Conservation (phyloP, 2,888 invertebrate species). For the Craniophora ligustri region DNA sequence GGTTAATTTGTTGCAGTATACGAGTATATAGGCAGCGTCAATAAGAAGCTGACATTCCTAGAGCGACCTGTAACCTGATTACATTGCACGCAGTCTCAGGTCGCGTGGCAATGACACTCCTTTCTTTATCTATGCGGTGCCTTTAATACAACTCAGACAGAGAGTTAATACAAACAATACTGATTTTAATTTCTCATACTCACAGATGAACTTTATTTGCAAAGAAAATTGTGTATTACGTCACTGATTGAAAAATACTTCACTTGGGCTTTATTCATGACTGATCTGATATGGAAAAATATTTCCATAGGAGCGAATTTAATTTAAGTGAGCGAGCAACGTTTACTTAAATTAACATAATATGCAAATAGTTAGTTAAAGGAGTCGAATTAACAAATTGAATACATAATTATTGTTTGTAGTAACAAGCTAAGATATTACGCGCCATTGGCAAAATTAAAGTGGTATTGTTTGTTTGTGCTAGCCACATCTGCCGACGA, state of each 20-base stretch:
- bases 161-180: slow-evolving; percentile 31
- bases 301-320: slow-evolving; percentile 13
- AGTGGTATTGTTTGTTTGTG: slow-evolving; percentile 57
- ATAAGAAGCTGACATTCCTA: slow-evolving; percentile 79
- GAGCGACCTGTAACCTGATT: slow-evolving; percentile 71
- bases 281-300: slow-evolving; percentile 26
- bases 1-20: slow-evolving; percentile 78
- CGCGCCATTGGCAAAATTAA: slow-evolving; percentile 38
- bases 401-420: slow-evolving; percentile 23
- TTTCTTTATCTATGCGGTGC: slow-evolving; percentile 52
- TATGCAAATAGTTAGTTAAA: slow-evolving; percentile 37
- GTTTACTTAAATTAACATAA: slow-evolving; percentile 32
- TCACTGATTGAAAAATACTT: slow-evolving; percentile 7
- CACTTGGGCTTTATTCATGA: neutral
- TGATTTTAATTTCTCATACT: slow-evolving; percentile 15
- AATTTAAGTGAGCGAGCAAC: too few species aligned
- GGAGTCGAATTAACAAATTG: slow-evolving; percentile 42
- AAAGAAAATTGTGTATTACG: slow-evolving; percentile 4
- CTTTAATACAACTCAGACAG: slow-evolving; percentile 31
- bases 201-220: neutral
- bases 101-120: slow-evolving; percentile 48
- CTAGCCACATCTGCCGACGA: slow-evolving; percentile 47
- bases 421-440: slow-evolving; percentile 14
- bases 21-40: slow-evolving; percentile 78
- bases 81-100: slow-evolving; percentile 44